Conservation (phyloP, 2,888 invertebrate genomes). For the Ophion obscuratus region DNA sequence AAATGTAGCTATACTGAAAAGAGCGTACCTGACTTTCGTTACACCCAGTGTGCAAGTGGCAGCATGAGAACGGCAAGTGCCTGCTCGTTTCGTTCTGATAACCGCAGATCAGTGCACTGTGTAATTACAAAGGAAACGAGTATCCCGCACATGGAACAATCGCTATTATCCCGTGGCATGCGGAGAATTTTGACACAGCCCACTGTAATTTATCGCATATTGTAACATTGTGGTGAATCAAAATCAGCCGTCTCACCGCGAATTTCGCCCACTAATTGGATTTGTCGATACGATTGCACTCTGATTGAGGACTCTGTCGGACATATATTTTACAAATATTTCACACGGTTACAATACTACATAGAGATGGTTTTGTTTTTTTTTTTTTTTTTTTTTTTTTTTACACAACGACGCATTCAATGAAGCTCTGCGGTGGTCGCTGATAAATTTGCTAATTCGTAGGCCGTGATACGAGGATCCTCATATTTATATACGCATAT, state of each 20-base stretch:
- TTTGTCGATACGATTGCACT: too few relatives aligned
- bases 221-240: neutral
- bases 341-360: too few relatives aligned
- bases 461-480: neutral
- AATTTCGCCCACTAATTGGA: too few relatives aligned
- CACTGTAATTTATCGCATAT: too few relatives aligned
- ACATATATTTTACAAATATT: too few relatives aligned
- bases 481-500: neutral
- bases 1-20: neutral
- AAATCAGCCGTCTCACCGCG: neutral
- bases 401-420: neutral
- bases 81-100: conserved; percentile 59
- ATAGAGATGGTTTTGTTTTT: too few relatives aligned
- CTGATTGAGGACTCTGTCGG: too few relatives aligned
- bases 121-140: conserved; percentile 61
- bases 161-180: conserved; percentile 24
- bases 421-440: neutral
- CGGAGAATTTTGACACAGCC: neutral
- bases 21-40: neutral
- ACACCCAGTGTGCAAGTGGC: neutral
- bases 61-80: conserved; percentile 39
- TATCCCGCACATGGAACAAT: conserved; percentile 40
- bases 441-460: neutral
- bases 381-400: neutral
- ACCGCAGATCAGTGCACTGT: conserved; percentile 50